Evolutionary conservation across 2,888 invertebrate genomes (phyloP).

Genomic region (Hyppa rectilinea): DNA sequence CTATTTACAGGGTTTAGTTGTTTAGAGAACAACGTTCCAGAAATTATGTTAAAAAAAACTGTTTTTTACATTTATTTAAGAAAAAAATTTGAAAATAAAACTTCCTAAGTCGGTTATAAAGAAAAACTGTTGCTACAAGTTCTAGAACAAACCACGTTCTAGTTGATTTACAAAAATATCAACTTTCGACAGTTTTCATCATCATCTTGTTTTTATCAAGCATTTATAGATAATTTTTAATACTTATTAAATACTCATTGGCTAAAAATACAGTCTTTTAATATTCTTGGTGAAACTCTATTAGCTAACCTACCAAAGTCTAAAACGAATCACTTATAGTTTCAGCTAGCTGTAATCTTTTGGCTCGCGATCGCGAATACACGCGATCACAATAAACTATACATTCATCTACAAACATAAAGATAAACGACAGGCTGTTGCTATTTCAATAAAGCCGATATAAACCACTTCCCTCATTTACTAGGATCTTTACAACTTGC

Average conservation of each 20-base stretch:
- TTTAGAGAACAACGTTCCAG: not conserved
- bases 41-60: not conserved
- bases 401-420: constrained; percentile 16
- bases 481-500: constrained; percentile 9
- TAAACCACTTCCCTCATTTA: constrained; percentile 31
- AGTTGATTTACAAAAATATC: not conserved
- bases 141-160: not conserved
- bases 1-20: not conserved
- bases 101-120: too few relatives aligned
- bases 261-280: not conserved
- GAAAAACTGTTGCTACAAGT: not conserved
- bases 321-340: constrained; percentile 26
- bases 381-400: constrained; percentile 35
- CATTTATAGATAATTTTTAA: not conserved
- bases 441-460: constrained; percentile 20
- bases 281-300: not conserved
- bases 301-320: constrained; percentile 4
- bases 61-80: too few relatives aligned
- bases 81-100: too few relatives aligned
- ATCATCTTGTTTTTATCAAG: not conserved
- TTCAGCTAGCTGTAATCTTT: constrained; percentile 37
- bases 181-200: not conserved
- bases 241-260: not conserved
- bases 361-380: constrained; percentile 39
- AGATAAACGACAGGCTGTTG: constrained; percentile 15